phyloP scores from a whole-genome alignment of 2,888 invertebrate species.

The Syrphus vitripennis region DNA sequence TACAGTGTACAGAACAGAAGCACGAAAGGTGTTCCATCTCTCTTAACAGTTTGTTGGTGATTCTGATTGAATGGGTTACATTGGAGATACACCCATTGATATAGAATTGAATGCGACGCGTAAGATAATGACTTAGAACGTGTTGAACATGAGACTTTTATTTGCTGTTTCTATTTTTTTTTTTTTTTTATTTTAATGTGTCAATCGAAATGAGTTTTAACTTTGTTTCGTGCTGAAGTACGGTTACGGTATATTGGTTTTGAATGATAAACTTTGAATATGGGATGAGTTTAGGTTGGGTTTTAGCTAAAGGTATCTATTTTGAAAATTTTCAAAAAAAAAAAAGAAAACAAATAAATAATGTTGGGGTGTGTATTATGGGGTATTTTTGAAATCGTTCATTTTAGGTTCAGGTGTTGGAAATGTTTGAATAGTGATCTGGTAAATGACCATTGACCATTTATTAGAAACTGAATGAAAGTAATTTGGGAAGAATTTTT shows the following conservation, averaged over 20 bases:
- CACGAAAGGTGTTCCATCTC: conserved; percentile 37
- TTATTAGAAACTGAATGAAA: too few species aligned
- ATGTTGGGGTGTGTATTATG: neutral
- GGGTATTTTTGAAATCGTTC: neutral
- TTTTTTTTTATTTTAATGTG: conserved; percentile 33
- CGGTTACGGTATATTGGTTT: neutral
- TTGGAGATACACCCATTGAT: conserved; percentile 34
- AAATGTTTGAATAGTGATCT: too few species aligned
- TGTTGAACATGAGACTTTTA: conserved; percentile 46
- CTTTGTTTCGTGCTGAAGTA: conserved; percentile 30
- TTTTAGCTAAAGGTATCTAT: neutral
- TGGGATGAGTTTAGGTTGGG: neutral
- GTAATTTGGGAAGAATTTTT: too few species aligned
- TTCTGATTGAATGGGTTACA: conserved; percentile 42
- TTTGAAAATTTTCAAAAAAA: neutral
- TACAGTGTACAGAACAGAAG: neutral
- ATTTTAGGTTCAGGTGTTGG: too few species aligned
- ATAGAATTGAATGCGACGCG: conserved; percentile 49
- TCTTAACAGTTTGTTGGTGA: neutral
- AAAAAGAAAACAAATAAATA: too few species aligned
- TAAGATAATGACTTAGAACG: conserved; percentile 52
- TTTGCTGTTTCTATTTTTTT: neutral
- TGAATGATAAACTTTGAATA: neutral
- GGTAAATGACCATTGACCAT: too few species aligned
- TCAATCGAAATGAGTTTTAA: conserved; percentile 45